phyloP scores from a whole-genome alignment of 92 coral and sea anemone genomes.

The Zoanthus sociatus region DNA sequence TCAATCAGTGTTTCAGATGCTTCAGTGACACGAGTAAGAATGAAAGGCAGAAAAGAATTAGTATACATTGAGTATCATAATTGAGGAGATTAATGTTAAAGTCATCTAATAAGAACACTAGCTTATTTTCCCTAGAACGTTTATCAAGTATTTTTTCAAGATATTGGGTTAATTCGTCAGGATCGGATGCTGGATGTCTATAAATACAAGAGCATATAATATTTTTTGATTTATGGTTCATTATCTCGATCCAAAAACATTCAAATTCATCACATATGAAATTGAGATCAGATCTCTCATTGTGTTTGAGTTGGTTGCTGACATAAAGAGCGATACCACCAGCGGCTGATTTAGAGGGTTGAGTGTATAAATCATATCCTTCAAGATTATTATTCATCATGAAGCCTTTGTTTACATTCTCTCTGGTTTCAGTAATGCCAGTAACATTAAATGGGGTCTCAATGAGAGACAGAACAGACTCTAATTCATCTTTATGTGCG shows the following conservation, averaged over 20 bases:
- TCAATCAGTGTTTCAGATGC: constrained; percentile 48
- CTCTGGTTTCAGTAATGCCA: constrained; percentile 52
- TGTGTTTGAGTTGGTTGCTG: constrained; percentile 39
- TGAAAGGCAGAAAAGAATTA: constrained; percentile 35
- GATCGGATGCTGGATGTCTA: constrained; percentile 52
- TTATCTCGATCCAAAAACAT: constrained; percentile 8
- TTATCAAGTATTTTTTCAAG: constrained; percentile 26
- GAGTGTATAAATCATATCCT: constrained; percentile 25
- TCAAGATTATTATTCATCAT: constrained; percentile 46
- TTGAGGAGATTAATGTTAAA: too few species aligned
- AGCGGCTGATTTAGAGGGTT: constrained; percentile 51
- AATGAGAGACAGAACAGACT: constrained; percentile 38
- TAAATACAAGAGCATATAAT: constrained; percentile 17
- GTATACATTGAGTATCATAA: constrained; percentile 41
- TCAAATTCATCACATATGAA: constrained; percentile 48
- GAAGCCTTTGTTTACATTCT: constrained; percentile 37
- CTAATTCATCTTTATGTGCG: constrained; percentile 51
- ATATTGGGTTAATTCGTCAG: constrained; percentile 32
- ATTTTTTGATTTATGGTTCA: too few species aligned
- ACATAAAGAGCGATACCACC: constrained; percentile 52
- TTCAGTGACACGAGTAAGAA: constrained; percentile 49
- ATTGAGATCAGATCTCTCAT: constrained; percentile 53
- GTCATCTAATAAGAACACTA: too few species aligned
- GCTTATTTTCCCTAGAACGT: constrained; percentile 38
- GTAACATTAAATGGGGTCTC: constrained; percentile 53